These are phyloP conservation scores for Brachionus asplanchnoidis DNA, from an alignment of 1,140 invertebrate genomes.

Conservation along the genomic window DNA sequence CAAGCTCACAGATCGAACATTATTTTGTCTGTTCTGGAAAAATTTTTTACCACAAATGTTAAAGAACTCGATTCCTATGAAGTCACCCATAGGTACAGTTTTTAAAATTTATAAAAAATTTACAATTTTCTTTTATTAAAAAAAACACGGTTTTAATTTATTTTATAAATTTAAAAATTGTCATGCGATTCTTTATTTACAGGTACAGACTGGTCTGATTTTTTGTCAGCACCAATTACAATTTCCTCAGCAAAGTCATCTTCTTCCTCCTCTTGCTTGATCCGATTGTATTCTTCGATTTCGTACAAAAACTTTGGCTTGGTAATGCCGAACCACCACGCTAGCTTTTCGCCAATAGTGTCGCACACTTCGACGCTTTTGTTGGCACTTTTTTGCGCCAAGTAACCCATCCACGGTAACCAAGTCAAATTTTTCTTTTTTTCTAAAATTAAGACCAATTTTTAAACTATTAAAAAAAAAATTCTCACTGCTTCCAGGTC, in stretches of 20 bases:
- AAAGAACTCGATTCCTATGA: neutral
- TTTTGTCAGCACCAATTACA: neutral
- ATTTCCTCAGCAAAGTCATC: slow-evolving; percentile 5
- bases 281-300: slow-evolving; percentile 37
- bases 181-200: neutral
- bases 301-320: slow-evolving; percentile 34
- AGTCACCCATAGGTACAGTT: neutral
- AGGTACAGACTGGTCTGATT: neutral
- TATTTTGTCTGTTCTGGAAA: slow-evolving; percentile 21
- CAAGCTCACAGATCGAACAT: neutral
- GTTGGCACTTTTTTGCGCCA: neutral
- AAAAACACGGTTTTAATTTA: neutral
- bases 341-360: slow-evolving; percentile 12
- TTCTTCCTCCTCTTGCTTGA: slow-evolving; percentile 1
- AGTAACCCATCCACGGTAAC: slow-evolving; percentile 20
- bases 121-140: neutral
- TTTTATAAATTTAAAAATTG: neutral
- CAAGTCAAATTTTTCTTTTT: slow-evolving; percentile 18
- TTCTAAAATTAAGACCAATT: neutral
- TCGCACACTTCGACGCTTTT: slow-evolving; percentile 36
- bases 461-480: neutral
- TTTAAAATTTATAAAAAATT: neutral
- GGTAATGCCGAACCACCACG: slow-evolving; percentile 40
- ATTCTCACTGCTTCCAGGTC: slow-evolving; percentile 1
- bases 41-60: neutral